Base-by-base conservation (phyloP, 2,113 vertebrate species). In the Semnopithecus entellus region DNA sequence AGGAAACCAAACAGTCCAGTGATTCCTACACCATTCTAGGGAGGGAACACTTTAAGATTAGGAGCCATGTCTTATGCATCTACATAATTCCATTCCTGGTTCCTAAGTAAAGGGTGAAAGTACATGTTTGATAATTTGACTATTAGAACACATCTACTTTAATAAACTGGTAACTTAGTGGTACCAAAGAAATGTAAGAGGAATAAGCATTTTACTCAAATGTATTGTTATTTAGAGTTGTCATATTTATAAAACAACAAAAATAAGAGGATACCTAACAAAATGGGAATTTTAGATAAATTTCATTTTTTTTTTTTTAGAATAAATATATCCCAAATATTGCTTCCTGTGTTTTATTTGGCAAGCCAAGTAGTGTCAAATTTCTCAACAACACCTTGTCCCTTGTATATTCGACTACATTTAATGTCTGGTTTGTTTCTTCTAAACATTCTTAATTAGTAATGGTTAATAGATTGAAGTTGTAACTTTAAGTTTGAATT, bases 371-470 rank as follows among this genome's bases (percentile, higher is more conserved):
- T 79, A 55, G n/a, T 61, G 48, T 3, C 11, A 89, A 4, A 59
- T n/a, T 68, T 76, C 43, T 57, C 30, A 89, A 3, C 3, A 82
- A 6, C 3, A 27, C 12, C 6, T n/a, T 91, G 40, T 18, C 5
- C 2, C 8, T 27, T 57, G 35, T 25, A 12, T 85, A 4, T 80
- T 81, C 78, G 11, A 22, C 2, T 90, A 16, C 91, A 30, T 87
- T 91, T 88, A 48, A 57, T 30, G 14, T 79, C 22, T 22, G 10
- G 40, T 76, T 70, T 87, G 2, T 64, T 86, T 68, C 48, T 70
- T 52, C 22, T 55, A 83, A 94, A 78, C 3, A 72, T 82, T 96
- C 32, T 76, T 75, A 90, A 68, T 90, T 95, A 73, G 76, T 89
- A 40, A 8, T 73, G 30, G 12, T 76, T 38, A 91, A 50, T 88